A percentile compares a stretch with the other conserved stretches of the same genome.
Evolutionary conservation across 2,888 invertebrate genomes (phyloP).

Genomic region (Lasius platythorax): DNA sequence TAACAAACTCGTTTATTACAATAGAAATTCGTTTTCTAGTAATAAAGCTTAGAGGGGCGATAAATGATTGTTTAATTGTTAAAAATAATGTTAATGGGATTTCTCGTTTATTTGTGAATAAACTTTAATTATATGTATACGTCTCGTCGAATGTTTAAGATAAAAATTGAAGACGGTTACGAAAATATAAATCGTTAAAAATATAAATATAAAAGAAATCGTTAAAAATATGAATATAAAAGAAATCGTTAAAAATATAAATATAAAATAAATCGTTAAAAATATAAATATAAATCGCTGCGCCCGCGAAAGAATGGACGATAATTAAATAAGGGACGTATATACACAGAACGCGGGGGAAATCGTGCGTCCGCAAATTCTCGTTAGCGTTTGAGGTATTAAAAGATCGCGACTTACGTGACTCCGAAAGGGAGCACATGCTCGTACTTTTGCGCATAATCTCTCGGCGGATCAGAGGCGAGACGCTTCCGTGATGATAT

Average conservation of each 20-base stretch:
- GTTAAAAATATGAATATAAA: background rate
- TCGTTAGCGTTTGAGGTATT: conserved; percentile 47
- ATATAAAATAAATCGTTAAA: background rate
- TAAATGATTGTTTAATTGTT: background rate
- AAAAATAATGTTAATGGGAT: background rate
- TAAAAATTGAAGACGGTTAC: background rate
- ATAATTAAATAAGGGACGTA: conserved; percentile 22
- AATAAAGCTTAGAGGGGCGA: background rate
- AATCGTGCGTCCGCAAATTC: conserved; percentile 26
- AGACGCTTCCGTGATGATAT: conserved; percentile 56
- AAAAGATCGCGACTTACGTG: conserved; percentile 55
- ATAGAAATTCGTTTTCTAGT: background rate
- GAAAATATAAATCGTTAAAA: background rate
- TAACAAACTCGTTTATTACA: background rate
- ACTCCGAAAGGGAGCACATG: conserved; percentile 46
- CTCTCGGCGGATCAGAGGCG: conserved; percentile 41
- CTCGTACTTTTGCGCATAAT: conserved; percentile 49
- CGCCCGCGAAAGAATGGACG: background rate
- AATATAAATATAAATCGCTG: background rate
- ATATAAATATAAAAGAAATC: background rate
- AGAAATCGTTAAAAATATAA: background rate
- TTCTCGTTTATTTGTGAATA: background rate
- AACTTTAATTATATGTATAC: background rate
- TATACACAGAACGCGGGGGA: background rate
- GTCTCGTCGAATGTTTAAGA: too few species aligned